These are phyloP conservation scores for Microchrysa polita DNA, from an alignment of 2,888 invertebrate genomes.

Conservation along the genomic window DNA sequence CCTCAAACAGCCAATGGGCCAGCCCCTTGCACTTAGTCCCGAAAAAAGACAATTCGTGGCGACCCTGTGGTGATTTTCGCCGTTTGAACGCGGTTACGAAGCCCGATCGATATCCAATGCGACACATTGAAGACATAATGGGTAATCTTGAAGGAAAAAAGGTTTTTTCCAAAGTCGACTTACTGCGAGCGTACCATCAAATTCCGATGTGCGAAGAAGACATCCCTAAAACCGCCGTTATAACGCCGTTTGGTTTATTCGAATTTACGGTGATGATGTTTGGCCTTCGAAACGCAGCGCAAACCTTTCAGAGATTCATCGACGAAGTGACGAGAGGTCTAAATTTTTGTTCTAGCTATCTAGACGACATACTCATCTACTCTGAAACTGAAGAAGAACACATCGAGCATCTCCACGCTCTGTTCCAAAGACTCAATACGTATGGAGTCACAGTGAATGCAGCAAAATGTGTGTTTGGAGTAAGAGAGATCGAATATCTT, in stretches of 20 bases:
- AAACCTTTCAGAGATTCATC: neutral
- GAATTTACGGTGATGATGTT: neutral
- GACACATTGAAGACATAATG: neutral
- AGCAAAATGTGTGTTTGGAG: no score
- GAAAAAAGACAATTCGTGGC: no score
- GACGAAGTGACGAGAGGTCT: neutral
- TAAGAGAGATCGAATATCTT: neutral
- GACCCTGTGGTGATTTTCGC: neutral
- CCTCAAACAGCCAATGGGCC: slow-evolving; percentile 50
- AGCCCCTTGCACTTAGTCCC: slow-evolving; percentile 46
- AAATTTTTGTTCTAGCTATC: neutral
- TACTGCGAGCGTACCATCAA: neutral
- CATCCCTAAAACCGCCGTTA: neutral
- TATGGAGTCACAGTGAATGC: no score
- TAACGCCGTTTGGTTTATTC: neutral
- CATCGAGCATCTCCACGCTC: no score
- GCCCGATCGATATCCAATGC: neutral
- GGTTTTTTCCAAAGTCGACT: neutral
- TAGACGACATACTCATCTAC: no score
- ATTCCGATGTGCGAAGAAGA: neutral
- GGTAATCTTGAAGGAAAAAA: neutral
- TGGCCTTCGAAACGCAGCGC: neutral
- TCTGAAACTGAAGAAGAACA: no score
- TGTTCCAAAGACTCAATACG: no score
- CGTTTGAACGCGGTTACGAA: neutral